Base-by-base conservation (phyloP, 1,140 invertebrate species). In the Megathymus violae region DNA sequence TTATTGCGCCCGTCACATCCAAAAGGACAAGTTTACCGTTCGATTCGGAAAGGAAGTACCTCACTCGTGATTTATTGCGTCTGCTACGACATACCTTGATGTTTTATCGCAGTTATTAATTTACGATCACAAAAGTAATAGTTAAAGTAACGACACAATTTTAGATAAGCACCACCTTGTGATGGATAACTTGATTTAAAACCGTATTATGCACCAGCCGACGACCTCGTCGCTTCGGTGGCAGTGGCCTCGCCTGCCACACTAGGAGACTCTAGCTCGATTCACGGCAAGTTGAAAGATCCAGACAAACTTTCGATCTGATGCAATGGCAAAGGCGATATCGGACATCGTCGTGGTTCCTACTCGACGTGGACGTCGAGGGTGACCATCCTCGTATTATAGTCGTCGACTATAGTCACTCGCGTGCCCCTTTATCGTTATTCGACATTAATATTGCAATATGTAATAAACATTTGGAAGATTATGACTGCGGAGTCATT, bases 401-500 rank as follows among this genome's bases (percentile, higher is more conserved):
- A 19, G 16, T 17, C 16, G 17, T 17, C 19, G 16, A n/a, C 17
- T n/a, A 17, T n/a, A 44, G 4, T n/a, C n/a, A n/a, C 4, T 44
- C 6, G 17, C 10, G 11, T 11, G 11, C 44, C 15, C 13, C 40
- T 41, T 36, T 40, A 38, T 38, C 38, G 40, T 22, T 40, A 11
- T 41, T 14, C 22, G 9, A 22, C 16, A 31, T 56, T 56, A 56
- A 56, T 56, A 27, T 56, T 0, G 41, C 51, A 16, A 56, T 40
- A 31, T 56, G 51, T 16, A 15, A 56, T 43, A 43, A 56, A 43
- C 22, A 31, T 43, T 27, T 13, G 7, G 19, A 31, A 3, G 38
- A 40, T 27, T 14, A 41, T 56, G 19, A 56, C n/a, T 46, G 41
- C 22, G 54, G 6, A 44, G 40, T 58, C 22, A 16, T n/a, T 58